Evolutionary conservation across 2,113 vertebrate genomes (phyloP).

Genomic region (Odocoileus hemionus): DNA sequence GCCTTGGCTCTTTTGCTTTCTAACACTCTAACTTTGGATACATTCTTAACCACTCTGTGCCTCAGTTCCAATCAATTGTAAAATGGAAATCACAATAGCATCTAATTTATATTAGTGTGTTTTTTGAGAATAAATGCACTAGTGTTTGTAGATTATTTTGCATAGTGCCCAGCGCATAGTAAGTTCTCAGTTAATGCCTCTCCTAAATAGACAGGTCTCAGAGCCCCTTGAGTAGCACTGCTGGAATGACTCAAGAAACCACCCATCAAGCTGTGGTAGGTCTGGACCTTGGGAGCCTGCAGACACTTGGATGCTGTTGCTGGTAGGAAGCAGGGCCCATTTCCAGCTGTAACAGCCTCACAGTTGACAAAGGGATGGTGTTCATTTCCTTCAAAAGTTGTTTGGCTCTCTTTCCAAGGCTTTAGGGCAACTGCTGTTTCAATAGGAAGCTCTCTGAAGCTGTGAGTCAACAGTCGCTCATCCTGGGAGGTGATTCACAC

Average conservation of each 20-base stretch:
- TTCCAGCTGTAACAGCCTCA: constrained; percentile 12
- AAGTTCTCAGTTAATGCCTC: not conserved
- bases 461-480: constrained; percentile 61
- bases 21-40: not conserved
- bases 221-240: not conserved
- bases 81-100: not conserved
- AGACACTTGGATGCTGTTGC: not conserved
- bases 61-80: not conserved
- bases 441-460: constrained; percentile 26
- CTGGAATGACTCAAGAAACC: not conserved
- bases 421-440: constrained; percentile 38
- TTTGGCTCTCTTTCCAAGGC: constrained; percentile 49
- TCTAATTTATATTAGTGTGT: not conserved
- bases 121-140: not conserved
- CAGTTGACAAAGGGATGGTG: constrained; percentile 4
- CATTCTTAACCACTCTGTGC: not conserved
- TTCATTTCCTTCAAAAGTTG: constrained; percentile 50
- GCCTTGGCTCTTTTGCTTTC: not conserved
- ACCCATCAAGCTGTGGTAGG: not conserved
- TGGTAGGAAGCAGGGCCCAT: not conserved
- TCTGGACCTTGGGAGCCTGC: not conserved
- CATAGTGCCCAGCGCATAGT: not conserved
- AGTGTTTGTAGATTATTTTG: not conserved
- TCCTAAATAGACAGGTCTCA: not conserved
- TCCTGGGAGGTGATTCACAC: constrained; percentile 57